Evolutionary conservation across 2,113 vertebrate genomes (phyloP).

Genomic region (Oncorhynchus mykiss): DNA sequence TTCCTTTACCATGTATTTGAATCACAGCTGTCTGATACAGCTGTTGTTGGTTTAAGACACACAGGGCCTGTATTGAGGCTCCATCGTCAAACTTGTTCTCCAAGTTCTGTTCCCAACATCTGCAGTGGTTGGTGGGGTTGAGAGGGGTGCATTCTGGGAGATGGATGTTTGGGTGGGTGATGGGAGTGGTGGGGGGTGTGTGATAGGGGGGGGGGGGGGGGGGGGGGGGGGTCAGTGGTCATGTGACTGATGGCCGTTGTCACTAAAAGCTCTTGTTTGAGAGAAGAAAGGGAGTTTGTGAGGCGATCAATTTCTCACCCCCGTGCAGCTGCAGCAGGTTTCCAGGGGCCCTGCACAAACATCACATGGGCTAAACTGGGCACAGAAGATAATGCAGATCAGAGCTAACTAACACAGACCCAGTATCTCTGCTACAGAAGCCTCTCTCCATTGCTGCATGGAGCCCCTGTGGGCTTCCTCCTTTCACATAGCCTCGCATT

Average conservation of each 20-base stretch:
- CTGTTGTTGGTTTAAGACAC: slow-evolving; percentile 30
- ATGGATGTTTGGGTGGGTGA: slow-evolving; percentile 19
- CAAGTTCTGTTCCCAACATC: slow-evolving; percentile 48
- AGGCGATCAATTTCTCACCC: slow-evolving; percentile 49
- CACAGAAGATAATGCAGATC: slow-evolving; percentile 45
- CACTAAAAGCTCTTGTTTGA: slow-evolving; percentile 57
- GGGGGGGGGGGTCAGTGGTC: slow-evolving; percentile 35
- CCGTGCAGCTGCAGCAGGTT: slow-evolving; percentile 64
- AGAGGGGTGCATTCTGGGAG: slow-evolving; percentile 22
- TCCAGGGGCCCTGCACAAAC: slow-evolving; percentile 54
- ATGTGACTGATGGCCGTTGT: slow-evolving; percentile 62
- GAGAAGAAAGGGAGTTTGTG: slow-evolving; percentile 63
- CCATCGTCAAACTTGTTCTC: slow-evolving; percentile 28
- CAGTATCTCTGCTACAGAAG: slow-evolving; percentile 31
- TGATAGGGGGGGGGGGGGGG: too few relatives aligned
- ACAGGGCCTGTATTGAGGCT: slow-evolving; percentile 51
- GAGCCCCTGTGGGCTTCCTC: slow-evolving; percentile 28
- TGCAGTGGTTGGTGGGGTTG: slow-evolving; percentile 33
- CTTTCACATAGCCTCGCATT: slow-evolving; percentile 29
- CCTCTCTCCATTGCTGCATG: slow-evolving; percentile 15
- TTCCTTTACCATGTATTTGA: slow-evolving; percentile 36
- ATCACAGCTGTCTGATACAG: slow-evolving; percentile 34
- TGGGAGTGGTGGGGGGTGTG: too few relatives aligned
- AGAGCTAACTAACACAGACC: slow-evolving; percentile 32
- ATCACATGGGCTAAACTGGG: slow-evolving; percentile 53